A percentile compares a stretch with the other conserved stretches of the same genome.
phyloP scores from a whole-genome alignment of 2,113 vertebrate genomes.

The Seriola dumerili region DNA sequence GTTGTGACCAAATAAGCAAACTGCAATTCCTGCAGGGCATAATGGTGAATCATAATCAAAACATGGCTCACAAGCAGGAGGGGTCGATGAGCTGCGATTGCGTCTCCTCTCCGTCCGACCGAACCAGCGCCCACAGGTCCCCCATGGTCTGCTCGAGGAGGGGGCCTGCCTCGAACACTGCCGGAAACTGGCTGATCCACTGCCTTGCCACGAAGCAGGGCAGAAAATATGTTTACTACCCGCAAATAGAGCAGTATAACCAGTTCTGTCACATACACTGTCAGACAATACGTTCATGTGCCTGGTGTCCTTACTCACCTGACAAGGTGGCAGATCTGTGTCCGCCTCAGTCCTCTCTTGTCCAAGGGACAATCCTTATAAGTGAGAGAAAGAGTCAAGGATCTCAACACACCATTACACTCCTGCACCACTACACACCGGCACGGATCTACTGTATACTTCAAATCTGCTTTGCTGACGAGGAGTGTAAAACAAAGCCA shows the following conservation, averaged over 20 bases:
- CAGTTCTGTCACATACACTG: conserved; percentile 29
- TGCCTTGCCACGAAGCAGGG: conserved; percentile 81
- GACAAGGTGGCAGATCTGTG: conserved; percentile 84
- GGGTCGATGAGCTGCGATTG: conserved; percentile 83
- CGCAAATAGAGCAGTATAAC: conserved; percentile 52
- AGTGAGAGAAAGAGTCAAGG: conserved; percentile 82
- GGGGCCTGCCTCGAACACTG: conserved; percentile 86
- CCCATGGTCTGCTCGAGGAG: conserved; percentile 87
- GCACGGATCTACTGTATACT: conserved; percentile 14
- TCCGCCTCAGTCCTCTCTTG: conserved; percentile 75
- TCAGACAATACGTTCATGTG: background rate
- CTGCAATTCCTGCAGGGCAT: background rate
- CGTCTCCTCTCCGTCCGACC: conserved; percentile 78
- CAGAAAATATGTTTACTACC: conserved; percentile 70
- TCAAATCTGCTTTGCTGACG: conserved; percentile 62
- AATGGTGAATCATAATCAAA: conserved; percentile 17
- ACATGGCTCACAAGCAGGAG: conserved; percentile 85
- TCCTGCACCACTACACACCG: background rate
- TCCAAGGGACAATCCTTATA: conserved; percentile 85
- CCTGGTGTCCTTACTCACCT: conserved; percentile 77
- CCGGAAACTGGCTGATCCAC: conserved; percentile 89
- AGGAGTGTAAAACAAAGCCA: conserved; percentile 67
- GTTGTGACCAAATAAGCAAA: conserved; percentile 6
- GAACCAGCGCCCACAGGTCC: conserved; percentile 87
- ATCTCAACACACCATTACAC: conserved; percentile 17